Conservation (phyloP, 37 sponge, comb jelly and placozoan genomes). For the Bolinopsis microptera region DNA sequence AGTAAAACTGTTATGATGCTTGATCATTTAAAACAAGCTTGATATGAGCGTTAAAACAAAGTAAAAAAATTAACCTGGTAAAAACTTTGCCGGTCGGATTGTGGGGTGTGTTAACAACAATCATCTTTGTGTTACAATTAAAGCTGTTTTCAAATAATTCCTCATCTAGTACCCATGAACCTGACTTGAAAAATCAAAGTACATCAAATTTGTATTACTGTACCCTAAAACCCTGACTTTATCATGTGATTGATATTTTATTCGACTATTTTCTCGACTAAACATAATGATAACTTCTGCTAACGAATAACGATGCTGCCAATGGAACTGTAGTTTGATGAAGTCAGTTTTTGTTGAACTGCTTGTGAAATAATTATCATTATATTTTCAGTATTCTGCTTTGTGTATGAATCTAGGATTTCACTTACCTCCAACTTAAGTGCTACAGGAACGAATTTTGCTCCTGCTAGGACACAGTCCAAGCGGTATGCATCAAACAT, state of each 20-base stretch:
- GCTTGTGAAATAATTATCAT: too few relatives aligned
- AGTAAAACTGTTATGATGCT: too few relatives aligned
- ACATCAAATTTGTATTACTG: neutral
- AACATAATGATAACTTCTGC: too few relatives aligned
- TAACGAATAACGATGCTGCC: too few relatives aligned
- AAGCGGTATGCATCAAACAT: neutral
- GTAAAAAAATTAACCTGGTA: neutral
- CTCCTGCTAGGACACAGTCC: neutral
- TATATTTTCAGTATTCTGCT: too few relatives aligned
- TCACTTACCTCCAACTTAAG: neutral
- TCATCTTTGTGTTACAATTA: neutral
- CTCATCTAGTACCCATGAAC: conserved; percentile 4
- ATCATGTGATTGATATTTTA: too few relatives aligned
- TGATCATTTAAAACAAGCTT: neutral
- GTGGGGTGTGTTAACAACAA: conserved; percentile 30
- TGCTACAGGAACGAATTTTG: neutral
- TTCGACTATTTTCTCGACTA: too few relatives aligned
- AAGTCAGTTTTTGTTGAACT: too few relatives aligned
- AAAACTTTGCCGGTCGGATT: conserved; percentile 32
- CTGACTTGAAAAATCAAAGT: neutral
- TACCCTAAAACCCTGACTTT: too few relatives aligned
- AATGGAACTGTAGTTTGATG: too few relatives aligned
- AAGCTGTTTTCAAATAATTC: neutral
- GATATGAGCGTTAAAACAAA: neutral
- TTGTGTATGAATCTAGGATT: too few relatives aligned